Conservation (phyloP, 2,797 vertebrate genomes). For the Ispidina lecontei region DNA sequence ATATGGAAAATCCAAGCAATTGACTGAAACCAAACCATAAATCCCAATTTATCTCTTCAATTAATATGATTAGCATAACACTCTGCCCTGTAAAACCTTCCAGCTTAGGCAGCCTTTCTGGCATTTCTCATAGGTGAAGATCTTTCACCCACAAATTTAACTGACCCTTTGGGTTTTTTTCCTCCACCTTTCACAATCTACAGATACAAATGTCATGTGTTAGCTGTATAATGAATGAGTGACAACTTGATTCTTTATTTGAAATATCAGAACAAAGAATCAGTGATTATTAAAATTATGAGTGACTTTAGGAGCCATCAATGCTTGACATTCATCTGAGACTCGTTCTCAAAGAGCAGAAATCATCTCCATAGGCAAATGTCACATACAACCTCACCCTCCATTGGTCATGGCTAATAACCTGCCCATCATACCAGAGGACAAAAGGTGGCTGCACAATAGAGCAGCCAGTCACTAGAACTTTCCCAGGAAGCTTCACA, state of each 20-base stretch:
- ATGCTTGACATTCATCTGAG: neutral
- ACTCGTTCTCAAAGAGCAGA: conserved; percentile 27
- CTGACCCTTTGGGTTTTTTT: neutral
- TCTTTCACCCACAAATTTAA: neutral
- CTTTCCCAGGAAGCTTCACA: conserved; percentile 20
- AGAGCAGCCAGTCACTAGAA: neutral
- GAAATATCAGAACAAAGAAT: neutral
- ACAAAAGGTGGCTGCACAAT: conserved; percentile 25
- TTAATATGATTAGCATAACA: neutral
- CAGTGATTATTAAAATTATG: neutral
- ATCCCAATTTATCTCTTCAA: neutral
- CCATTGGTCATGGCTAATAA: conserved; percentile 5
- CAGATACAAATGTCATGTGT: neutral
- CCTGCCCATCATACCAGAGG: neutral
- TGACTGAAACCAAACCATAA: neutral
- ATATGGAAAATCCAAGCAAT: neutral
- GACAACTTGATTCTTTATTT: neutral
- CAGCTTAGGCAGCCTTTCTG: neutral
- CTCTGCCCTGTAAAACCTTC: neutral
- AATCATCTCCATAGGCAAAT: neutral
- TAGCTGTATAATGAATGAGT: neutral
- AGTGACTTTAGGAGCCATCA: neutral
- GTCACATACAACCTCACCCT: neutral
- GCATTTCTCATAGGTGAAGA: neutral
- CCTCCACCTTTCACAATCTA: neutral